phyloP scores from a whole-genome alignment of 1,140 invertebrate genomes.

The Drosophila saltans region DNA sequence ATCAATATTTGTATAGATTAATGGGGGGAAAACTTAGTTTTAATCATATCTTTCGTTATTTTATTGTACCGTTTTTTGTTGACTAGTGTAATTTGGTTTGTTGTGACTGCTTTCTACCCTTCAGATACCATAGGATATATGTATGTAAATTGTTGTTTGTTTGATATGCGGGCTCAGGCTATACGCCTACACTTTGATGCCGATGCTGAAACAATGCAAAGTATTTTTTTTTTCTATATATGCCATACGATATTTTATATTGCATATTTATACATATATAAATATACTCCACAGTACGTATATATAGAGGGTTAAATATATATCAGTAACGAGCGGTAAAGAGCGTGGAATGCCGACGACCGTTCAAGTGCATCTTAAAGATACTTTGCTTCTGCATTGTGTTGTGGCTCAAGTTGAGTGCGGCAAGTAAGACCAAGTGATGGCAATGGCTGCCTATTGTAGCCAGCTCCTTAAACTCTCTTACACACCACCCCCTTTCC shows the following conservation, averaged over 20 bases:
- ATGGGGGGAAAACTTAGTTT: too few relatives aligned
- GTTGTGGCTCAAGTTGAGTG: slow-evolving; percentile 54
- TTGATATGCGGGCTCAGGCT: slow-evolving; percentile 74
- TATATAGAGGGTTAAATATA: slow-evolving; percentile 27
- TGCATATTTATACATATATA: slow-evolving; percentile 32
- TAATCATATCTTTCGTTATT: too few relatives aligned
- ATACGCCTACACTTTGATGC: slow-evolving; percentile 67
- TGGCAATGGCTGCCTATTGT: slow-evolving; percentile 54
- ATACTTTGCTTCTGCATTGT: slow-evolving; percentile 58
- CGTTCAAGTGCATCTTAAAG: slow-evolving; percentile 79
- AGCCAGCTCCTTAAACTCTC: neutral
- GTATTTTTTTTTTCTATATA: slow-evolving; percentile 56
- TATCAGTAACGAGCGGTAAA: slow-evolving; percentile 53
- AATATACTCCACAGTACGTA: neutral
- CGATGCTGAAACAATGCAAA: slow-evolving; percentile 70
- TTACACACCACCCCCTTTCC: neutral
- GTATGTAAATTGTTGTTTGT: slow-evolving; percentile 1
- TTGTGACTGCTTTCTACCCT: slow-evolving; percentile 42
- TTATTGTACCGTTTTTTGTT: neutral
- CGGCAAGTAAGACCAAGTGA: slow-evolving; percentile 20
- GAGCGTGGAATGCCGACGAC: slow-evolving; percentile 51
- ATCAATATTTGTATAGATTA: too few relatives aligned
- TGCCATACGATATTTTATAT: slow-evolving; percentile 60
- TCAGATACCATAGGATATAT: slow-evolving; percentile 41
- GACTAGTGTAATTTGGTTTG: slow-evolving; percentile 60